Percentiles rank a stretch among this genome's conserved stretches.
phyloP scores from a whole-genome alignment of 2,888 invertebrate genomes.

The Ptychoptera contaminata region DNA sequence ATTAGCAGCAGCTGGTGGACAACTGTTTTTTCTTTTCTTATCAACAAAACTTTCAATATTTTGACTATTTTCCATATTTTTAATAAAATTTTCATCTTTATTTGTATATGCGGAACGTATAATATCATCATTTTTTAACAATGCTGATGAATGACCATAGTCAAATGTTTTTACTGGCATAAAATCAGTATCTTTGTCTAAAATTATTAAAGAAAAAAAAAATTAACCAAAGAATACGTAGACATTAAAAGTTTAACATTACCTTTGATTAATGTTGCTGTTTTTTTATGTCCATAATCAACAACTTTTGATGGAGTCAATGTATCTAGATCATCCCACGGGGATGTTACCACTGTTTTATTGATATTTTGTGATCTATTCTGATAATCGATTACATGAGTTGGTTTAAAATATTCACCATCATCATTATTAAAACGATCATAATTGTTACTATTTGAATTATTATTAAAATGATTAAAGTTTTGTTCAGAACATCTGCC shows the following conservation, averaged over 20 bases:
- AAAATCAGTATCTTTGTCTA: constrained; percentile 37
- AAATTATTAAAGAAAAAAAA: not conserved
- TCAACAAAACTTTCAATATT: too few species aligned
- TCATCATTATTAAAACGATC: constrained; percentile 13
- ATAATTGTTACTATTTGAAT: not conserved
- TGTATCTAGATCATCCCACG: constrained; percentile 31
- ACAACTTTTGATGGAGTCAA: constrained; percentile 42
- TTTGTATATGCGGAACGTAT: too few species aligned
- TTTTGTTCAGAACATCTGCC: constrained; percentile 5
- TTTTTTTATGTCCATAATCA: constrained; percentile 54
- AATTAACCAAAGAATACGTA: too few species aligned
- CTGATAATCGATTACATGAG: constrained; percentile 53
- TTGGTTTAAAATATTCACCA: constrained; percentile 38
- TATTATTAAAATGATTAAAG: constrained; percentile 6
- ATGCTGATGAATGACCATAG: constrained; percentile 41
- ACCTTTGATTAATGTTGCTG: not conserved
- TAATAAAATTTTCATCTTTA: too few species aligned
- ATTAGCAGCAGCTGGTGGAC: too few species aligned
- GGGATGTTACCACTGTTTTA: constrained; percentile 19
- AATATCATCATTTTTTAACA: not conserved
- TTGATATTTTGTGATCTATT: constrained; percentile 37
- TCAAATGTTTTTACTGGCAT: constrained; percentile 48
- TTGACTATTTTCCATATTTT: too few species aligned
- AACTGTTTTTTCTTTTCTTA: too few species aligned
- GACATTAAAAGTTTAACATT: not conserved